Evolutionary conservation across 1,140 invertebrate genomes (phyloP), one percentile per base, ranked within the genome.

Genomic region (Drosophila jambulina): DNA sequence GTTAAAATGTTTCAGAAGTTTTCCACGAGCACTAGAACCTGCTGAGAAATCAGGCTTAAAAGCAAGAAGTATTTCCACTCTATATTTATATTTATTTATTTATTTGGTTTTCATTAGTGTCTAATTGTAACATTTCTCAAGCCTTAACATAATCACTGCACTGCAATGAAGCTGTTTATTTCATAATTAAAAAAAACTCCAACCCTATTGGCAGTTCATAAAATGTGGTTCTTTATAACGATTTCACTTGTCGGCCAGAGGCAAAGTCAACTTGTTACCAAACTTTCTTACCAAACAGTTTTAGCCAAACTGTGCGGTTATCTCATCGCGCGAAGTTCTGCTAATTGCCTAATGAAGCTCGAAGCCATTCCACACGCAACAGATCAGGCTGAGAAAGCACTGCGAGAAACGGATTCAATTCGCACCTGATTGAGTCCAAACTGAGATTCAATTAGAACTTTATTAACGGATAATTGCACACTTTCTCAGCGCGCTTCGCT

Each of bases 381-480:
- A 62, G 19, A 19, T 23, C 34, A 13, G 12, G 13, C 15, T 62
- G 25, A 29, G 29, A 64, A 74, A 57, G 68, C 53, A 43, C 49
- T 40, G 27, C 17, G 13, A 17, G 13, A 53, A 70, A 65, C 32
- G 48, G 62, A 42, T 70, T 70, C 19, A 70, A 69, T 69, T 78
- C 29, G 57, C 75, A 78, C 64, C 75, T 78, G 25, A 32, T 38
- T n/a, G 25, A 32, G 23, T n/a, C 40, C 21, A 25, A 48, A 43
- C 42, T 43, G 27, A 49, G 45, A 54, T 48, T 15, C 72, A 83
- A 72, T 88, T 87, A 87, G 83, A 87, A 88, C 77, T 36, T 60
- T 42, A 67, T 80, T 74, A 49, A 21, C 53, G 63, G 38, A 36
- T 83, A 72, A 59, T 71, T 53, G 54, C 42, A 46, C 78, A 69